These are phyloP conservation scores for Dasyprocta punctata DNA, from an alignment of 2,113 vertebrate genomes.

Conservation along the genomic window DNA sequence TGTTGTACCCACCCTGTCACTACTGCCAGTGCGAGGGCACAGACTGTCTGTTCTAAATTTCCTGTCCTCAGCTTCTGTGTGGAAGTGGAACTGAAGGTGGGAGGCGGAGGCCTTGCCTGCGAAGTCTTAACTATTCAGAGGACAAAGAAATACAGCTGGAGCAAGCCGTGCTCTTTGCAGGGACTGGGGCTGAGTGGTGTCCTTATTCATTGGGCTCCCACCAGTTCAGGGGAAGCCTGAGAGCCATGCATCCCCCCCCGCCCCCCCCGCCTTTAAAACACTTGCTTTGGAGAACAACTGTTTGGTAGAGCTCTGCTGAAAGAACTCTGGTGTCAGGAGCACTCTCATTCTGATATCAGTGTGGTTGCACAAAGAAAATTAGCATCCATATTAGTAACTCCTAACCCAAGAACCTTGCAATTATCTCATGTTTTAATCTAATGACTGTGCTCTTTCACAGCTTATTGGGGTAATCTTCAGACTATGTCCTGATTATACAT, in stretches of 20 bases:
- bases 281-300: not conserved
- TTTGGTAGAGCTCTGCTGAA: not conserved
- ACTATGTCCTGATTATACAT: constrained; percentile 79
- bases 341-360: not conserved
- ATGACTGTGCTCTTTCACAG: constrained; percentile 77
- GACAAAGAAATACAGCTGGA: not conserved
- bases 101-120: not conserved
- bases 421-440: constrained; percentile 80
- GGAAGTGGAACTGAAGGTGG: not conserved
- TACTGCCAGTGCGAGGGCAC: not conserved
- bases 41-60: not conserved
- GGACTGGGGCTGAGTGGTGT: not conserved
- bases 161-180: not conserved
- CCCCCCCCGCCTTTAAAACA: no score
- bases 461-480: constrained; percentile 78
- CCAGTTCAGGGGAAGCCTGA: not conserved
- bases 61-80: not conserved
- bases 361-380: constrained; percentile 54
- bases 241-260: no score
- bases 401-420: constrained; percentile 63
- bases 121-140: not conserved
- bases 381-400: constrained; percentile 65
- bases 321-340: not conserved
- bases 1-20: not conserved
- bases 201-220: not conserved